phyloP scores from a whole-genome alignment of 2,888 invertebrate species.

The Lasioglossum pauxillum region DNA sequence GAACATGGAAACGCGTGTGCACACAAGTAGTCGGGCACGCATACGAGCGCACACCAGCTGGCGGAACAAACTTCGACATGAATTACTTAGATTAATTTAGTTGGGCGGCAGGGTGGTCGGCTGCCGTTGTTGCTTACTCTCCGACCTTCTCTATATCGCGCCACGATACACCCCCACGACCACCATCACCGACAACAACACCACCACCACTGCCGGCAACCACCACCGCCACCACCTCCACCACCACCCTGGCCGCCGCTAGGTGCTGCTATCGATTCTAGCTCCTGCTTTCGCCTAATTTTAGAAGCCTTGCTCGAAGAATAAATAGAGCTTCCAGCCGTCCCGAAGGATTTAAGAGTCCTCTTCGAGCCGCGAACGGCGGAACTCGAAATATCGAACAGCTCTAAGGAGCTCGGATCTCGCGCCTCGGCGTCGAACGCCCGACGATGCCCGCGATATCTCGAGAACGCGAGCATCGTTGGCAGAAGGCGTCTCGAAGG shows the following conservation, averaged over 20 bases:
- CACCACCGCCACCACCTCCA: constrained; percentile 44
- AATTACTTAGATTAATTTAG: constrained; percentile 84
- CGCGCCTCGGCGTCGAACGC: neutral
- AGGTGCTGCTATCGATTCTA: constrained; percentile 79
- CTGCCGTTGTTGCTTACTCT: constrained; percentile 76
- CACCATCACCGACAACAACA: constrained; percentile 51
- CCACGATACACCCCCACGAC: constrained; percentile 65
- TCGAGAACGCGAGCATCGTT: neutral
- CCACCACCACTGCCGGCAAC: constrained; percentile 37
- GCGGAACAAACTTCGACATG: constrained; percentile 81
- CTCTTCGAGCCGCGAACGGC: neutral
- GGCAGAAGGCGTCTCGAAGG: neutral
- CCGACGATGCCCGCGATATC: constrained; percentile 3
- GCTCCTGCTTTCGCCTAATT: constrained; percentile 79
- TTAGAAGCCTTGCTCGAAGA: constrained; percentile 72
- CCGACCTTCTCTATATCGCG: constrained; percentile 73
- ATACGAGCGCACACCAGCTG: constrained; percentile 57
- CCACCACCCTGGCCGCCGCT: constrained; percentile 56
- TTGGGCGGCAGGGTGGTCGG: constrained; percentile 75
- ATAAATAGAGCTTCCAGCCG: constrained; percentile 61
- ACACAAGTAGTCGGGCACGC: constrained; percentile 28
- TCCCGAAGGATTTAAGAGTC: constrained; percentile 41
- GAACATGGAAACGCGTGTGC: constrained; percentile 29
- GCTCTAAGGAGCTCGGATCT: neutral
- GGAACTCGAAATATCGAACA: neutral